Conservation (phyloP, 1,140 invertebrate genomes). For the Bombus balteatus region DNA sequence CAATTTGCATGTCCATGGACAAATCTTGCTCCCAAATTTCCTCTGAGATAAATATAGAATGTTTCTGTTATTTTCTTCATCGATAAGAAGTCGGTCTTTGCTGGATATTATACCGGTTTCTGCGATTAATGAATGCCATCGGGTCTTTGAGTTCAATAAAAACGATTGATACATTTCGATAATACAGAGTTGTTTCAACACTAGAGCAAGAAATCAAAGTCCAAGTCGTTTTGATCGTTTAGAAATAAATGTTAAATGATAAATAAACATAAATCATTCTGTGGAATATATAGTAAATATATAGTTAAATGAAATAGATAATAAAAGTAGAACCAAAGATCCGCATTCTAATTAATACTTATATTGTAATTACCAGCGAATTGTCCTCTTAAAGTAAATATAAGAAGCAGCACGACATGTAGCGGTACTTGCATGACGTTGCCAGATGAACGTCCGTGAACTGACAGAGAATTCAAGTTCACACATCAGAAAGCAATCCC, state of each 20-base stretch:
- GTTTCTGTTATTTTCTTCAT: neutral
- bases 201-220: neutral
- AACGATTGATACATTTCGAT: neutral
- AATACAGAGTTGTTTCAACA: neutral
- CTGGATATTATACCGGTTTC: neutral
- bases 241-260: neutral
- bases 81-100: neutral
- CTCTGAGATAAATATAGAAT: constrained; percentile 54
- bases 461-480: constrained; percentile 59
- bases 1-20: constrained; percentile 83
- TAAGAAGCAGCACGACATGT: neutral
- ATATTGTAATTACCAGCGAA: constrained; percentile 40
- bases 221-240: neutral
- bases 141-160: neutral
- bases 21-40: constrained; percentile 84
- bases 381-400: constrained; percentile 8
- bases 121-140: neutral
- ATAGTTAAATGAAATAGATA: neutral
- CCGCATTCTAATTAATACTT: too few species aligned
- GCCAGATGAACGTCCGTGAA: constrained; percentile 61
- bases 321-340: neutral
- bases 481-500: constrained; percentile 8
- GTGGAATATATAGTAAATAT: too few species aligned
- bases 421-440: constrained; percentile 27
- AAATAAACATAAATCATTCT: too few species aligned